A percentile compares a stretch with the other conserved stretches of the same genome.
Conservation (phyloP, 1,140 invertebrate genomes). For the Papilio polytes region DNA sequence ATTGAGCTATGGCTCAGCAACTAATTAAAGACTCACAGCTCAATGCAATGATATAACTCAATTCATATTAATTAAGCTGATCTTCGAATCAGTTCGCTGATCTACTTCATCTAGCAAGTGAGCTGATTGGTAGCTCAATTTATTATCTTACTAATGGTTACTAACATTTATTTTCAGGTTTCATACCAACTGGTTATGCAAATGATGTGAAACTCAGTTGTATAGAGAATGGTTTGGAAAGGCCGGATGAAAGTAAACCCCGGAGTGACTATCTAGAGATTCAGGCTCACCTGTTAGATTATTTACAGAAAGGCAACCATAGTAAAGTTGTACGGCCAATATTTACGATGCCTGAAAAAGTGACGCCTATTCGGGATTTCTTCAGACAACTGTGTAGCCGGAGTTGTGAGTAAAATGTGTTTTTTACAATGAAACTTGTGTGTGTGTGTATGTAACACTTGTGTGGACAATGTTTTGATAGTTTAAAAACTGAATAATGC, state of each 20-base stretch:
- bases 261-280: constrained; percentile 66
- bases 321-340: constrained; percentile 72
- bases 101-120: no score
- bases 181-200: constrained; percentile 82
- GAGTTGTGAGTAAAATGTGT: constrained; percentile 58
- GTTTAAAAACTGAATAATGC: no score
- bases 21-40: no score
- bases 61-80: no score
- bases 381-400: constrained; percentile 71
- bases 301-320: constrained; percentile 69
- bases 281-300: constrained; percentile 68
- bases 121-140: no score
- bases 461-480: no score
- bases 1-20: no score
- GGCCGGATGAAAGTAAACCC: constrained; percentile 60
- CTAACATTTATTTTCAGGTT: constrained; percentile 50
- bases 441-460: no score
- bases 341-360: constrained; percentile 79
- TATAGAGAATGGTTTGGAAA: constrained; percentile 81
- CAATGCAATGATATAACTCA: no score
- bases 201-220: constrained; percentile 77
- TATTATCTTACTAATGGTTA: no score
- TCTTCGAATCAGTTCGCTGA: no score
- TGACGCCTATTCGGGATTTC: constrained; percentile 65
- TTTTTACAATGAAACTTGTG: neutral